Base-by-base conservation (phyloP, 2,113 vertebrate species). In the Pelmatolapia mariae region DNA sequence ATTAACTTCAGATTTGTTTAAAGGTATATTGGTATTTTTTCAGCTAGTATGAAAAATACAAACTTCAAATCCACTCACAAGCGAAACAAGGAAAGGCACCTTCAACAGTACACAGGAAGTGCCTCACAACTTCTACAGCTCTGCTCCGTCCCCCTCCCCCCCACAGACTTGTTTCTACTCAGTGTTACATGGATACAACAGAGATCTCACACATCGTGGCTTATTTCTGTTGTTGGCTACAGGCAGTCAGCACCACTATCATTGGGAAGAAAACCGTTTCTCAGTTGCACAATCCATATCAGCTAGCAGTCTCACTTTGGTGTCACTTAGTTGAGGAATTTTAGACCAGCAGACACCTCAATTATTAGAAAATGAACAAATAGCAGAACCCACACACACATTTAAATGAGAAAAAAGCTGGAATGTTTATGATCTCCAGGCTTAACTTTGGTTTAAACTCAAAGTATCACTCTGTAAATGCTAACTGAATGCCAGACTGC, bases 41-140 rank as follows among this genome's bases (percentile, higher is more conserved):
- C 87, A 90, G 88, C 85, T 82, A 86, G 89, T 93, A 93, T 81
- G 87, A 94, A 95, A 94, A 93, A 91, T 93, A 94, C 81, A 94
- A 93, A 93, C 86, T 92, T 92, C 57, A 93, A 79, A 85, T 85
- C 52, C 84, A 85, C 57, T 83, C 71, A 78, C 85, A 87, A 90
- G 90, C 87, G 84, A 89, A 91, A 82, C 88, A 86, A 87, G 91
- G 86, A 86, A 92, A 91, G 87, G 91, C 91, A 92, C 85, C 76
- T 88, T 78, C 47, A 80, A 82, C 57, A 89, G 82, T 68, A 91
- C 61, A 85, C 81, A 50, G 22, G 10, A 84, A 79, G n/a, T 54
- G 83, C 84, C 90, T 88, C 43, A 31, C 36, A n/a, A 80, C 52
- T 22, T 40, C 26, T n/a, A 80, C 59, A 84, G 80, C 79, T 84